phyloP scores from a whole-genome alignment of 2,113 vertebrate genomes.

The Naja naja region DNA sequence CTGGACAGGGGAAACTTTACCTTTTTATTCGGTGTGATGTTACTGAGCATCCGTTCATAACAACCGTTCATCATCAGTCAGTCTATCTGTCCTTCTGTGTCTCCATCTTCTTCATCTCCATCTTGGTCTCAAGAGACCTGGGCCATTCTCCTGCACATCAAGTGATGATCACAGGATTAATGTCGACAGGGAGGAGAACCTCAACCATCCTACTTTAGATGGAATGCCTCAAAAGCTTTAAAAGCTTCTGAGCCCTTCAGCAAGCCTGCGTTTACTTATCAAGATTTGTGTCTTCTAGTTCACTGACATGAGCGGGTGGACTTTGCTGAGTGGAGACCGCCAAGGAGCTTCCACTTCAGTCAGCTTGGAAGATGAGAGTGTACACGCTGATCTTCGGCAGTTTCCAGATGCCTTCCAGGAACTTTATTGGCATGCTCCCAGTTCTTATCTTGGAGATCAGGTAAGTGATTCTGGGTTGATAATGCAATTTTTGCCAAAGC shows the following conservation, averaged over 20 bases:
- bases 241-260: background rate
- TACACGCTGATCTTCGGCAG: constrained; percentile 79
- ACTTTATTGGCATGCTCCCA: constrained; percentile 89
- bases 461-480: constrained; percentile 58
- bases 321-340: constrained; percentile 79
- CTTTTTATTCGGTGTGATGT: background rate
- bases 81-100: background rate
- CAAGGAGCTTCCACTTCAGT: constrained; percentile 76
- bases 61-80: background rate
- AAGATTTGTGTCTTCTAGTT: constrained; percentile 66
- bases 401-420: constrained; percentile 85
- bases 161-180: background rate
- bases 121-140: background rate
- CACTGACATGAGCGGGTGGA: constrained; percentile 87
- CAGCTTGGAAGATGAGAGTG: constrained; percentile 68
- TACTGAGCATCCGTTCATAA: background rate
- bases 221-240: background rate
- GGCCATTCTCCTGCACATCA: background rate
- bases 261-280: background rate
- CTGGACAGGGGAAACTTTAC: no score
- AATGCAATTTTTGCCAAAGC: background rate
- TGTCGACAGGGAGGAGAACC: background rate
- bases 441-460: constrained; percentile 87
- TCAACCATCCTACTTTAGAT: background rate
- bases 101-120: background rate